Percentiles rank a stretch among this genome's conserved stretches.
Conservation (phyloP, 2,113 vertebrate species). For the Ptychochromis oligacanthus region DNA sequence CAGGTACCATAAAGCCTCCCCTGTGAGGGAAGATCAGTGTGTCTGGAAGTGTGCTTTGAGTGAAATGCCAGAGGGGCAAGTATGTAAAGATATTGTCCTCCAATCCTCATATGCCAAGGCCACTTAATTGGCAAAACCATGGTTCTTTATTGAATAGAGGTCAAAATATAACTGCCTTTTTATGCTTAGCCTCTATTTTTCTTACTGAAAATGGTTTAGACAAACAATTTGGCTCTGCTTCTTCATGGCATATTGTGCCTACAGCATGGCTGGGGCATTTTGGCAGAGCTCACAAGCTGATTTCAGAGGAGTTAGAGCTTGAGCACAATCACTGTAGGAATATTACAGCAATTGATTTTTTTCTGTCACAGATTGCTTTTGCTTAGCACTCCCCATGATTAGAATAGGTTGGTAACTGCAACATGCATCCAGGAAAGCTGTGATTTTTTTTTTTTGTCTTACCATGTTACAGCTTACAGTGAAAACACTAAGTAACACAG, state of each 20-base stretch:
- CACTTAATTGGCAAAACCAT: slow-evolving; percentile 54
- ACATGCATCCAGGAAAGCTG: slow-evolving; percentile 12
- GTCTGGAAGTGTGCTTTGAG: slow-evolving; percentile 50
- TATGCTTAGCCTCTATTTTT: slow-evolving; percentile 47
- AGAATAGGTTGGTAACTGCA: slow-evolving; percentile 17
- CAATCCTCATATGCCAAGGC: slow-evolving; percentile 33
- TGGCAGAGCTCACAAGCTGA: slow-evolving; percentile 36
- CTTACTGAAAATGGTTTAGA: slow-evolving; percentile 43
- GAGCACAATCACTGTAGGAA: not conserved
- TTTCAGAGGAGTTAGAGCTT: slow-evolving; percentile 28
- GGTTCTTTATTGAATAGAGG: slow-evolving; percentile 37
- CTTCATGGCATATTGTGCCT: slow-evolving; percentile 45
- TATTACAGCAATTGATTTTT: slow-evolving; percentile 45
- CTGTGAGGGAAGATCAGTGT: slow-evolving; percentile 60
- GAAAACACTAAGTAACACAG: not conserved
- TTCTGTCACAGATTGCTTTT: slow-evolving; percentile 20
- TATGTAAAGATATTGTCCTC: slow-evolving; percentile 34
- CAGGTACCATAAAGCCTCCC: slow-evolving; percentile 54
- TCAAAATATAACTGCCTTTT: slow-evolving; percentile 45
- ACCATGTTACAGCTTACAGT: not conserved
- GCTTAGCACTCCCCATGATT: slow-evolving; percentile 35
- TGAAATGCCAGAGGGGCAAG: slow-evolving; percentile 39
- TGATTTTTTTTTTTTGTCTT: slow-evolving; percentile 6
- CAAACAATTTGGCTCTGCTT: slow-evolving; percentile 46
- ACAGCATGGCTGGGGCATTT: slow-evolving; percentile 32